Conservation (phyloP, 1,140 invertebrate species). For the Sarcophaga peregrina region DNA sequence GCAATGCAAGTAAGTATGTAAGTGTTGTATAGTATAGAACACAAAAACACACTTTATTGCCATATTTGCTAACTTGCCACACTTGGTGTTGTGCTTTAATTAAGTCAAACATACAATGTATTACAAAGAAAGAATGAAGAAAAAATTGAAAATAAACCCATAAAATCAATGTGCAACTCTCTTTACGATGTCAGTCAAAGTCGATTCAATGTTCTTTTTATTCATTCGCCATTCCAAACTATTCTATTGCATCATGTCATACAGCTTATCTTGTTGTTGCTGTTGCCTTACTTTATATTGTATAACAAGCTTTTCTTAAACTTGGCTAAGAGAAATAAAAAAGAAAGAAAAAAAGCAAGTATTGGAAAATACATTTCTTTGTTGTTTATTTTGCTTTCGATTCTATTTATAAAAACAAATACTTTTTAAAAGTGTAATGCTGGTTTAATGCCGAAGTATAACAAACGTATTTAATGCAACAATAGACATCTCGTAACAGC, state of each 20-base stretch:
- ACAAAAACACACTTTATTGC: background rate
- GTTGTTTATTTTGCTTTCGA: no score
- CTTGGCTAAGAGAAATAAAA: background rate
- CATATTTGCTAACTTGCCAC: constrained; percentile 37
- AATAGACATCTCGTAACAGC: constrained; percentile 1
- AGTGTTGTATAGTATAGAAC: no score
- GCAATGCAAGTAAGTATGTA: no score
- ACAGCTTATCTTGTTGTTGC: background rate
- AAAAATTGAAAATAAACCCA: background rate
- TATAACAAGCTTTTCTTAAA: no score
- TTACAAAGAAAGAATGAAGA: background rate
- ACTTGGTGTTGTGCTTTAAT: constrained; percentile 37
- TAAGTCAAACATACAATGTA: constrained; percentile 35
- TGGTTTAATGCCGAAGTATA: background rate
- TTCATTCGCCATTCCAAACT: no score
- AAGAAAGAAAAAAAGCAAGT: no score
- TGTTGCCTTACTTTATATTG: no score
- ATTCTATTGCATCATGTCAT: constrained; percentile 15
- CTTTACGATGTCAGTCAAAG: constrained; percentile 1
- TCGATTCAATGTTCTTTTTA: background rate
- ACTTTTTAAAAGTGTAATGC: no score
- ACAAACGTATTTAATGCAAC: background rate
- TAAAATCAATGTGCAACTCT: background rate
- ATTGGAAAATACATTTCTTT: no score
- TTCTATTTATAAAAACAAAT: no score